phyloP scores from a whole-genome alignment of 2,888 invertebrate species.

The Acrocyrtus sp. region DNA sequence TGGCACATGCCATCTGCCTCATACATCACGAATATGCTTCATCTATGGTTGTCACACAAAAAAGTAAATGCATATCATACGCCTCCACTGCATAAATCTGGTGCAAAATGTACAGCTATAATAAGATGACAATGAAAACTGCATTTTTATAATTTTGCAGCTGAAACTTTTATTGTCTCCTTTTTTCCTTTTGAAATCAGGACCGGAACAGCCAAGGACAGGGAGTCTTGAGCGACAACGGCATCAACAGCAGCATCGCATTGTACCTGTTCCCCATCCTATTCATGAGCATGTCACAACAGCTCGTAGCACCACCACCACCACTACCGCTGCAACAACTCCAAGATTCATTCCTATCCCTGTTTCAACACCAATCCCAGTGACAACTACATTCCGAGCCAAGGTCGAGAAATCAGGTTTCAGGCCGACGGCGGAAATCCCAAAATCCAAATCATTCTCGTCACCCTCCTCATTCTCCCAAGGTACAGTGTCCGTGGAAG shows the following conservation, averaged over 20 bases:
- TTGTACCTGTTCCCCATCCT: conserved; percentile 34
- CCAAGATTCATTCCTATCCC: conserved; percentile 5
- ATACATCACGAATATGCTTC: too few species aligned
- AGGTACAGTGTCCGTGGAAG: not conserved
- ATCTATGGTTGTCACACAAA: too few species aligned
- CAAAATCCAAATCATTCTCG: not conserved
- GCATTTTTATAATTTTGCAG: conserved; percentile 1
- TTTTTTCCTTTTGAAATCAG: conserved; percentile 43
- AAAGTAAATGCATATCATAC: too few species aligned
- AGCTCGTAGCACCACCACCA: conserved; percentile 18
- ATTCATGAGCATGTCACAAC: conserved; percentile 14
- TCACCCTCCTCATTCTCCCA: conserved; percentile 13
- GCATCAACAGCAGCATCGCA: conserved; percentile 38
- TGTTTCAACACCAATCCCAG: conserved; percentile 9
- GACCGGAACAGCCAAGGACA: conserved; percentile 53
- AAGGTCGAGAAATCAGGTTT: conserved; percentile 31
- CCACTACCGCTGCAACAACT: conserved; percentile 9
- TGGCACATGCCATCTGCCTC: too few species aligned
- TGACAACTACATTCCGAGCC: conserved; percentile 4
- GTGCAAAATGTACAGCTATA: too few species aligned
- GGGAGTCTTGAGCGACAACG: conserved; percentile 38
- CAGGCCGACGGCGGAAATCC: conserved; percentile 30
- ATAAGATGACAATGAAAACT: too few species aligned
- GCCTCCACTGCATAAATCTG: too few species aligned
- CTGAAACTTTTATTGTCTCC: not conserved